Evolutionary conservation across 1,140 invertebrate species (phyloP), one percentile per base, ranked within the genome.

Genomic region (Diorhabda sublineata): DNA sequence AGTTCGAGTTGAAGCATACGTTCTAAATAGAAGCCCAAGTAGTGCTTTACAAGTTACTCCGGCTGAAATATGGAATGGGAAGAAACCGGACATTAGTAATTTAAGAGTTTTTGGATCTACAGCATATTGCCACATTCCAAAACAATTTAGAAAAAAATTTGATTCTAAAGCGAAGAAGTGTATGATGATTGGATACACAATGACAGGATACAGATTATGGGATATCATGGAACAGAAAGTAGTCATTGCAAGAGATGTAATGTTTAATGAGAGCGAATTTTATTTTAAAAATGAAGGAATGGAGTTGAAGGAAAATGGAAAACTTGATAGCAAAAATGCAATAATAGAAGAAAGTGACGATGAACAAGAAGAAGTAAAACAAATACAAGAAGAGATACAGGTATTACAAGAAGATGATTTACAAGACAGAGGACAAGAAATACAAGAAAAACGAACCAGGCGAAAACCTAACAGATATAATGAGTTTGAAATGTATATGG

Each of bases 101-200:
- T 58, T 79, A 8, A 66, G 72, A 68, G 58, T 77, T 45, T 79
- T 79, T 74, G 76, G 78, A 45, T 73, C 70, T 60, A 44, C 7
- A 58, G 77, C 67, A 4, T 78, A 77, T 74, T 73, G 75, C 4
- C 76, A 77, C 66, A 66, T 78, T 3, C 70, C 74, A 57, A 76
- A 78, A 74, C 57, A 69, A 56, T 70, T 63, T 58, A 66, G 73
- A 45, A 41, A 11, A 9, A 78, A 79, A 64, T 76, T 72, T 59
- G 67, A 75, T 59, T 58, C 67, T 64, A 75, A 73, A 52, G 61
- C 76, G 5, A 64, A 69, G 9, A 75, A 75, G 66, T 57, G 64
- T 3, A 74, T 78, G 41, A 60, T 76, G 7, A 68, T 77, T 5
- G 74, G 75, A 45, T 76, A 68, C 62, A n/a, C 26, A 9, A 42